A percentile compares a stretch with the other conserved stretches of the same genome.
Conservation (phyloP, 2,797 vertebrate genomes). For the Garrulus glandarius region DNA sequence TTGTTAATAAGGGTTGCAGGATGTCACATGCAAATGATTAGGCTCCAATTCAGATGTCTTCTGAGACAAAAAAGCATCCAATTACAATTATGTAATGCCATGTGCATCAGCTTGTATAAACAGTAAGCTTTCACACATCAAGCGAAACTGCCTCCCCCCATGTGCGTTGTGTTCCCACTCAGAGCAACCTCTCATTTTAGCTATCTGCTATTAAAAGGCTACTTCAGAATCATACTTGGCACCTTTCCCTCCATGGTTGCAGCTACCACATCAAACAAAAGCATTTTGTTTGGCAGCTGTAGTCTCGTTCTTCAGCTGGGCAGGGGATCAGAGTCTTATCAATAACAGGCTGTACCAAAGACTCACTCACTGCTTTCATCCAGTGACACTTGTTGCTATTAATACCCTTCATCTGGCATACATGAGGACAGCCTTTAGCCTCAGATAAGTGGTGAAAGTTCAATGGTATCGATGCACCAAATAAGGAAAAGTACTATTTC, state of each 20-base stretch:
- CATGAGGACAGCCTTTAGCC: not conserved
- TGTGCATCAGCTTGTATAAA: not conserved
- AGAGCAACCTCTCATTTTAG: conserved; percentile 10
- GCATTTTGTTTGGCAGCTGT: not conserved
- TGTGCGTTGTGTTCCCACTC: not conserved
- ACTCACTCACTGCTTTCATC: not conserved
- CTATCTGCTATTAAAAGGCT: conserved; percentile 24
- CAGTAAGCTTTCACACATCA: not conserved
- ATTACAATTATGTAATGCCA: not conserved
- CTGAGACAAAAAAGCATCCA: not conserved
- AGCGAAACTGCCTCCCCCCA: not conserved
- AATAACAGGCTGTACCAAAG: not conserved
- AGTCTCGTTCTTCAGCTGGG: not conserved
- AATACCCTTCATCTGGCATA: not conserved
- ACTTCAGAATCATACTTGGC: conserved; percentile 23
- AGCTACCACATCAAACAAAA: conserved; percentile 30
- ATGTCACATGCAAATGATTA: not conserved
- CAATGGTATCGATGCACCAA: not conserved
- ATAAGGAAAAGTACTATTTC: not conserved
- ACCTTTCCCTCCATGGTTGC: not conserved
- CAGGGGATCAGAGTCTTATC: not conserved
- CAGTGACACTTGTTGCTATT: conserved; percentile 47
- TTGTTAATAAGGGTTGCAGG: not conserved
- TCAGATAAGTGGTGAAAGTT: not conserved
- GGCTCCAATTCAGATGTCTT: not conserved